Conservation (phyloP, 2,888 invertebrate genomes). For the Gymnoscelis rufifasciata region DNA sequence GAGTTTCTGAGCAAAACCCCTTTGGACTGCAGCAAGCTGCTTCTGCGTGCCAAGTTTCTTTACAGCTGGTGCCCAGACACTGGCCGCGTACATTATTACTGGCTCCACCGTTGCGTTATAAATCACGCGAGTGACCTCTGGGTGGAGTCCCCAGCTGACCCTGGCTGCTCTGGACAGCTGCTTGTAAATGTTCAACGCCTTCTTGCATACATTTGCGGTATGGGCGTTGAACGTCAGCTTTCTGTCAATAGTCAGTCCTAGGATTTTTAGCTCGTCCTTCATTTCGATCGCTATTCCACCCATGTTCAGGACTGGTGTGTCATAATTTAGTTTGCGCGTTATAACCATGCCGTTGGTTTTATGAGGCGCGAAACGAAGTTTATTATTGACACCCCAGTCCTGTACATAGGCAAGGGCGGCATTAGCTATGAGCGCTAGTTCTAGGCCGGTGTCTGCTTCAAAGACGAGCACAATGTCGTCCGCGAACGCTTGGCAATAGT, state of each 20-base stretch:
- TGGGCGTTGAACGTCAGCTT: conserved; percentile 12
- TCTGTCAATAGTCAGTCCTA: conserved; percentile 8
- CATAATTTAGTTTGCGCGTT: neutral
- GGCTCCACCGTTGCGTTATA: conserved; percentile 4
- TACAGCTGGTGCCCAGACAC: neutral
- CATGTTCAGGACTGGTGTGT: conserved; percentile 2
- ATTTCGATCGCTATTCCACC: conserved; percentile 3
- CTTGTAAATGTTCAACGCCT: conserved; percentile 2
- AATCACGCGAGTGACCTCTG: neutral
- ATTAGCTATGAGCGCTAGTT: conserved; percentile 15
- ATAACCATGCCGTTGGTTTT: neutral
- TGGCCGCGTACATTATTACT: neutral
- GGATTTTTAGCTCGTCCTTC: neutral
- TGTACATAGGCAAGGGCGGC: conserved; percentile 19
- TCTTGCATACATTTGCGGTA: conserved; percentile 1
- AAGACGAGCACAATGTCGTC: conserved; percentile 14
- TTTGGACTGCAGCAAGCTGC: neutral
- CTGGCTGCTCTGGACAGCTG: neutral
- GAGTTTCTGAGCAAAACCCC: neutral
- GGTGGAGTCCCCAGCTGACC: conserved; percentile 1
- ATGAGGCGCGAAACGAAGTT: neutral
- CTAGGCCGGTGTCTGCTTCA: conserved; percentile 10
- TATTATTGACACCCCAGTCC: conserved; percentile 7
- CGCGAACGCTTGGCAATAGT: conserved; percentile 21
- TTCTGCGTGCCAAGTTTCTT: conserved; percentile 1